Conservation (phyloP, 2,797 vertebrate genomes). For the Megalops cyprinoides region DNA sequence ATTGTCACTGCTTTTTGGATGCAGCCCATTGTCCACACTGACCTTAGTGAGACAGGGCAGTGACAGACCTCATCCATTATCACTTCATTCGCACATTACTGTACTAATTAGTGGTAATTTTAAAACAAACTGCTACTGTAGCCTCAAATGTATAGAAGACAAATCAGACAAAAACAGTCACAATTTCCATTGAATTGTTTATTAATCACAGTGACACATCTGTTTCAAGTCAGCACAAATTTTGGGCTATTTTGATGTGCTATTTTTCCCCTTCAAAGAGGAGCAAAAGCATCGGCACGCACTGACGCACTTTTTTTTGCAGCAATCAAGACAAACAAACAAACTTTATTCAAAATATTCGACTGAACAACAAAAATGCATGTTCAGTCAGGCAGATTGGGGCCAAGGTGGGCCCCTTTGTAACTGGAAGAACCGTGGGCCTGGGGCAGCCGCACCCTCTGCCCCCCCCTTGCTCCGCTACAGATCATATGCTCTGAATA, state of each 20-base stretch:
- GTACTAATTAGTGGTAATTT: neutral
- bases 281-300: neutral
- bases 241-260: neutral
- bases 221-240: neutral
- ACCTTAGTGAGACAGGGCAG: neutral
- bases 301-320: too few species aligned
- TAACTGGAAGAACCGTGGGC: too few species aligned
- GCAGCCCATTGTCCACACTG: too few species aligned
- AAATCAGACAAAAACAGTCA: neutral
- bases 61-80: neutral
- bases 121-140: neutral
- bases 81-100: too few species aligned
- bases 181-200: neutral
- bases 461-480: too few species aligned
- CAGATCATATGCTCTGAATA: too few species aligned
- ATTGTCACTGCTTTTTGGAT: too few species aligned
- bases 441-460: too few species aligned
- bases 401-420: too few species aligned
- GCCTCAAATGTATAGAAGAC: neutral
- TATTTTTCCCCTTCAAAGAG: neutral
- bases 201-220: conserved; percentile 4
- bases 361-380: too few species aligned
- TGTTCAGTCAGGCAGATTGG: neutral
- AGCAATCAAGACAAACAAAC: too few species aligned
- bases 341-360: too few species aligned